phyloP scores from a whole-genome alignment of 1,140 invertebrate genomes.

The Atta cephalotes region DNA sequence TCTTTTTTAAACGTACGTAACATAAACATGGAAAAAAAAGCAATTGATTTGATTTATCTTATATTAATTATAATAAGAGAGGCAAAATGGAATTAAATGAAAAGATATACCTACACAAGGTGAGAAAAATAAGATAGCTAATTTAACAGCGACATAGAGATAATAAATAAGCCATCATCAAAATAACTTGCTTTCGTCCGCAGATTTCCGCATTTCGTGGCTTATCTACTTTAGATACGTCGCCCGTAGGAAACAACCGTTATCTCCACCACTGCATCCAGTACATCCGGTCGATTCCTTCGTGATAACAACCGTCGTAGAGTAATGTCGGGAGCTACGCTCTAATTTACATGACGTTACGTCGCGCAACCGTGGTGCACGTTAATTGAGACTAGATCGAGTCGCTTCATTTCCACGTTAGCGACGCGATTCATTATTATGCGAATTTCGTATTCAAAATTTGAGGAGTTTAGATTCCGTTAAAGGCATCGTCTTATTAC shows the following conservation, averaged over 20 bases:
- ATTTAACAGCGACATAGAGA: conserved; percentile 10
- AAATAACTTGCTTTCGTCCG: conserved; percentile 53
- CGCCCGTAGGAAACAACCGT: conserved; percentile 50
- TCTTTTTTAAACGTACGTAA: background rate
- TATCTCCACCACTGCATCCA: conserved; percentile 57
- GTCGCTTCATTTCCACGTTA: conserved; percentile 56
- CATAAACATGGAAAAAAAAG: background rate
- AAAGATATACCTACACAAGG: background rate
- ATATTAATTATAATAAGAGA: background rate
- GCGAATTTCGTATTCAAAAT: conserved; percentile 52
- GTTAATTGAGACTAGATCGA: conserved; percentile 53
- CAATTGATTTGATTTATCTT: background rate
- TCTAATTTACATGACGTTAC: conserved; percentile 62
- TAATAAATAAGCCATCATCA: conserved; percentile 41
- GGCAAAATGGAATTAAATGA: background rate
- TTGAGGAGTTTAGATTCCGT: conserved; percentile 23
- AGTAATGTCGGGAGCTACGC: conserved; percentile 26
- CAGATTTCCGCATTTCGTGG: conserved; percentile 49
- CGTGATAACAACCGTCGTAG: conserved; percentile 46
- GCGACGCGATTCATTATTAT: conserved; percentile 36
- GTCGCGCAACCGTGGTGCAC: conserved; percentile 24
- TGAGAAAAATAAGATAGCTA: background rate
- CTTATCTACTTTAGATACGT: conserved; percentile 46
- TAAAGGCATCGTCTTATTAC: conserved; percentile 7
- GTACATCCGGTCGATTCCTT: conserved; percentile 58